A percentile compares a stretch with the other conserved stretches of the same genome.
Evolutionary conservation across 2,888 invertebrate genomes (phyloP).

Genomic region (Crepidodera aurea): DNA sequence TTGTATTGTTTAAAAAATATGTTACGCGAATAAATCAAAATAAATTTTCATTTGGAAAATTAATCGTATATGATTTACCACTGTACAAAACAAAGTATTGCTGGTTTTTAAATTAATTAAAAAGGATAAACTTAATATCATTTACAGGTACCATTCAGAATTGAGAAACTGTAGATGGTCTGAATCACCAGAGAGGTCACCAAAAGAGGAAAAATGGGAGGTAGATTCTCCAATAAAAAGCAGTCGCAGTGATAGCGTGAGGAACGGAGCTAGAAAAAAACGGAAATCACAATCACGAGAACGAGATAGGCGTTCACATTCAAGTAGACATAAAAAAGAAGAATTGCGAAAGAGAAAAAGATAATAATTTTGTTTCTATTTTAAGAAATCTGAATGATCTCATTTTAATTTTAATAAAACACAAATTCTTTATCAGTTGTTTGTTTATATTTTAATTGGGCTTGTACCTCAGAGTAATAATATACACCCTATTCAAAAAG

Average conservation of each 20-base stretch:
- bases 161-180: conserved; percentile 77
- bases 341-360: neutral
- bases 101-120: too few relatives aligned
- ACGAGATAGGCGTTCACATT: neutral
- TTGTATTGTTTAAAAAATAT: too few relatives aligned
- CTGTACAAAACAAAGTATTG: too few relatives aligned
- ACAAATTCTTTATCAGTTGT: too few relatives aligned
- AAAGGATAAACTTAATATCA: too few relatives aligned
- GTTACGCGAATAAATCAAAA: too few relatives aligned
- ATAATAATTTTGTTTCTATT: neutral
- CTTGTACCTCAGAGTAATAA: too few relatives aligned
- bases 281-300: neutral
- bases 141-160: conserved; percentile 53
- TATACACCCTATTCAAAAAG: too few relatives aligned
- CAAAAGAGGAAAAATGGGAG: conserved; percentile 29
- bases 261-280: neutral
- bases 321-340: conserved; percentile 1
- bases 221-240: conserved; percentile 14
- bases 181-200: conserved; percentile 71
- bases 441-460: too few relatives aligned
- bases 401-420: neutral
- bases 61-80: too few relatives aligned
- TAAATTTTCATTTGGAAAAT: too few relatives aligned
- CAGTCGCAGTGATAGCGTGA: neutral
- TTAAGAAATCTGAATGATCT: neutral